phyloP scores from a whole-genome alignment of 2,113 vertebrate species.

The Apaloderma vittatum region DNA sequence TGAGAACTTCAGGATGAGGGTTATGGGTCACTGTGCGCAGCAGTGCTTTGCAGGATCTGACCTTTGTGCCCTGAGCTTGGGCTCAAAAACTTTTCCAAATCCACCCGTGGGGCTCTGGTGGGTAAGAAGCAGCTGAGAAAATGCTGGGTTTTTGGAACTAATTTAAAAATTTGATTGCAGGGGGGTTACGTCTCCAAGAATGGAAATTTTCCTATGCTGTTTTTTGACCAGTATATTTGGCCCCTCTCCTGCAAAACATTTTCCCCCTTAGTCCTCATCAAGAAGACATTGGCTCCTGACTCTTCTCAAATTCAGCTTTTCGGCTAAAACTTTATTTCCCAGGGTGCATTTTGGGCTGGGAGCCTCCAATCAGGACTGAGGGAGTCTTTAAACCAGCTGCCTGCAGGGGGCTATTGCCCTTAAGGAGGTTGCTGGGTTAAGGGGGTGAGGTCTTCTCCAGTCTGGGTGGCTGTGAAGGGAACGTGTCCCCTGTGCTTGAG shows the following conservation, averaged over 20 bases:
- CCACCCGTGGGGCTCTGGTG: accelerated
- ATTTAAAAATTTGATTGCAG: accelerated
- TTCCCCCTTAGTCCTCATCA: no score
- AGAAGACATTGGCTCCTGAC: accelerated
- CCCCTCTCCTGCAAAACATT: accelerated
- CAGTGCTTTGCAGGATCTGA: accelerated
- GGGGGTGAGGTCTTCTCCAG: accelerated
- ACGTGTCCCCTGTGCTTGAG: accelerated
- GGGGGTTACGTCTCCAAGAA: accelerated
- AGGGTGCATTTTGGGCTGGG: neutral
- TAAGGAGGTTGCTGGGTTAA: accelerated
- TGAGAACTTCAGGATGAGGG: accelerated
- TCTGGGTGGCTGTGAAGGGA: neutral
- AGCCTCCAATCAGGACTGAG: neutral
- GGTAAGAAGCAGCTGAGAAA: neutral
- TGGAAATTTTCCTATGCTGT: accelerated
- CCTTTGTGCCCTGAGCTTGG: accelerated
- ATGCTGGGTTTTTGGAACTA: accelerated
- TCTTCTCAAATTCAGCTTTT: neutral
- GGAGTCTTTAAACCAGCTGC: neutral
- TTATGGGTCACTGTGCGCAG: accelerated
- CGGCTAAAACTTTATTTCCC: constrained; percentile 22
- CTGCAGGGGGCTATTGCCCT: accelerated
- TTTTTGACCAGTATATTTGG: accelerated
- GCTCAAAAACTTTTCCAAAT: accelerated